Base-by-base conservation (phyloP, 2,797 vertebrate species). In the Arctocebus calabarensis region DNA sequence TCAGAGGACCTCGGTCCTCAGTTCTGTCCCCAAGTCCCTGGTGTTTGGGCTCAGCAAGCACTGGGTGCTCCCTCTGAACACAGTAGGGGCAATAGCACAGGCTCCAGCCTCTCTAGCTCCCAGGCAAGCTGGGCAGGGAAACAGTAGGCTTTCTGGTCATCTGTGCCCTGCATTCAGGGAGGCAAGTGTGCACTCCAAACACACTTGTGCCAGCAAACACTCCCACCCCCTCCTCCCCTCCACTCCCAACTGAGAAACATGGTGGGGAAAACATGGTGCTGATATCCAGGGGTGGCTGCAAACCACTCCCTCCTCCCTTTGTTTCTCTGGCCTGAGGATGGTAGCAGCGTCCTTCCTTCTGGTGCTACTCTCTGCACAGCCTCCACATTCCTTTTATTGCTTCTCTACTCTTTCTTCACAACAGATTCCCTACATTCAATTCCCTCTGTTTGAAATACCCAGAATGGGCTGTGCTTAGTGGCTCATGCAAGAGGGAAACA, bases 211-310 rank as follows among this genome's bases (percentile, higher is more conserved):
- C 12, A 16, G 12, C 55, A 94, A 82, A 92, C 37, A 68, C 61
- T 52, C 48, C 48, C 48, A 52, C 48, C 48, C 48, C 48, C 14
- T 52, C 48, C 48, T 16, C 48, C 48, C 14, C 48, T 52, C 48
- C 48, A 52, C 48, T 14, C 48, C 6, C 19, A 2, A 43, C 68
- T 96, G 92, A 96, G 95, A 95, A 97, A 96, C 45, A 2, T 0
- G 3, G 43, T 64, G 84, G 96, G 95, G 95, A 90, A 97, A 95
- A 87, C 37, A 61, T 29, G 75, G 84, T 78, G 57, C 75, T 70
- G 90, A 74, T 87, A 57, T 96, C 88, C 32, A 25, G 23, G 78
- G 48, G 12, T 34, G 43, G 86, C 57, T 20, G 52, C 25, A 59
- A 40, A 70, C 37, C 9, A 57, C 29, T 27, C 32, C 43, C 70